A percentile compares a stretch with the other conserved stretches of the same genome.
These are phyloP conservation scores for Eristalis pertinax DNA, from an alignment of 2,888 invertebrate genomes.

Conservation along the genomic window DNA sequence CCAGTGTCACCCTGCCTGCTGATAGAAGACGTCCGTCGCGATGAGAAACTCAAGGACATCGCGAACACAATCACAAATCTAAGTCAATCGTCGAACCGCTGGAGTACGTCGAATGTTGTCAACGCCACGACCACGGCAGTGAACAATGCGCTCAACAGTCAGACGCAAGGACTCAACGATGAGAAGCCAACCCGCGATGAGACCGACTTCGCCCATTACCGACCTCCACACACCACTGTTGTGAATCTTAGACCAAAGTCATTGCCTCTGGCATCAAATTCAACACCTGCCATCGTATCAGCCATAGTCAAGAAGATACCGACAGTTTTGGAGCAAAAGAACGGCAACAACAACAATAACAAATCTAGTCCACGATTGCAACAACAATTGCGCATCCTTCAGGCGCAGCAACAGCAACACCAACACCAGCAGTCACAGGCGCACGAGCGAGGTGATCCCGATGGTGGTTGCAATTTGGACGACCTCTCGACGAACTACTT, in stretches of 20 bases:
- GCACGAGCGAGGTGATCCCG: constrained; percentile 90
- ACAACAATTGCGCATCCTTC: constrained; percentile 78
- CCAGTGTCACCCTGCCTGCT: constrained; percentile 79
- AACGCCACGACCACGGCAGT: constrained; percentile 83
- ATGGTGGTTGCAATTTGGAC: constrained; percentile 86
- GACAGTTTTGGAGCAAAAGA: constrained; percentile 76
- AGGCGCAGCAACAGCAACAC: constrained; percentile 76
- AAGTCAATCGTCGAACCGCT: constrained; percentile 81
- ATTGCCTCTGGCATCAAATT: constrained; percentile 80
- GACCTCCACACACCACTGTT: constrained; percentile 71
- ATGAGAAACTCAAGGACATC: constrained; percentile 91
- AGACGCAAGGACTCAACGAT: constrained; percentile 73
- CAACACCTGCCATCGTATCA: constrained; percentile 81
- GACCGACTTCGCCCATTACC: constrained; percentile 77
- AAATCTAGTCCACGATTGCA: constrained; percentile 78
- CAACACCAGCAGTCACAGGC: constrained; percentile 77
- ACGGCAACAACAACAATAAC: constrained; percentile 73
- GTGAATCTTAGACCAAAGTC: constrained; percentile 80
- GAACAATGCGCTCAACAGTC: constrained; percentile 78
- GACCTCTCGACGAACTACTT: constrained; percentile 82
- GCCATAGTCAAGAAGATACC: constrained; percentile 82
- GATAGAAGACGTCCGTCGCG: constrained; percentile 83
- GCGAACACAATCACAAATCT: constrained; percentile 91
- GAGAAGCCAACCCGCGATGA: constrained; percentile 81
- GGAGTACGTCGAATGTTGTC: constrained; percentile 78